phyloP scores from a whole-genome alignment of 2,113 vertebrate species.

The Peromyscus leucopus region DNA sequence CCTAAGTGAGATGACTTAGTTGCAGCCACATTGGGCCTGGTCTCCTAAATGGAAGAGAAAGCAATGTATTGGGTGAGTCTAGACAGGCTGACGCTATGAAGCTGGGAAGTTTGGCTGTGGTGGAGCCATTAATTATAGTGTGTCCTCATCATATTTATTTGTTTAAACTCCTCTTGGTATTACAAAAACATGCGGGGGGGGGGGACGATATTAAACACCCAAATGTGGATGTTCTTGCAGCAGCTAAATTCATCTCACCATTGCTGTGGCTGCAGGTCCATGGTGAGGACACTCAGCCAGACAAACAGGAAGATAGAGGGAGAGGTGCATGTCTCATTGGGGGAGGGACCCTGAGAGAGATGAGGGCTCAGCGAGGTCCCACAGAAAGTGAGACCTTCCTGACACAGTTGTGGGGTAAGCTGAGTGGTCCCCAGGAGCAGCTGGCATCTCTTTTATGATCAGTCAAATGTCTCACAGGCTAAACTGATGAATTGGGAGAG shows the following conservation, averaged over 20 bases:
- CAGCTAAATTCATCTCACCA: constrained; percentile 79
- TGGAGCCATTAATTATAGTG: constrained; percentile 87
- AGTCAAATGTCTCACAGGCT: not conserved
- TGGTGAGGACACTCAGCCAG: constrained; percentile 80
- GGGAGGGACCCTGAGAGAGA: not conserved
- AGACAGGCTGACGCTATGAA: constrained; percentile 72
- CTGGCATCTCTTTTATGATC: not conserved
- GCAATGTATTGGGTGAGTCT: constrained; percentile 68
- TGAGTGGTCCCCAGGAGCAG: not conserved
- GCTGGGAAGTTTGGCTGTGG: constrained; percentile 78
- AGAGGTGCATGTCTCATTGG: not conserved
- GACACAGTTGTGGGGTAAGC: not conserved
- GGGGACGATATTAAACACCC: constrained; percentile 71
- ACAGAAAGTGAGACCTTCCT: not conserved
- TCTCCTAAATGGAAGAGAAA: constrained; percentile 50
- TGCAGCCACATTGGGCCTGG: not conserved
- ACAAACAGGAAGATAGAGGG: constrained; percentile 79
- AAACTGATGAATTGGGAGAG: not conserved
- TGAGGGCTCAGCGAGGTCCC: not conserved
- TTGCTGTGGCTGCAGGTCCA: constrained; percentile 80
- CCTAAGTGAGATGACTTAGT: not conserved
- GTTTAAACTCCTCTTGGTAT: constrained; percentile 85
- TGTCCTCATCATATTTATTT: constrained; percentile 87
- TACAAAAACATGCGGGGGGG: constrained; percentile 83
- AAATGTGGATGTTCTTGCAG: constrained; percentile 76